Evolutionary conservation across 2,888 invertebrate genomes (phyloP).

Genomic region (Latrodectus elegans): DNA sequence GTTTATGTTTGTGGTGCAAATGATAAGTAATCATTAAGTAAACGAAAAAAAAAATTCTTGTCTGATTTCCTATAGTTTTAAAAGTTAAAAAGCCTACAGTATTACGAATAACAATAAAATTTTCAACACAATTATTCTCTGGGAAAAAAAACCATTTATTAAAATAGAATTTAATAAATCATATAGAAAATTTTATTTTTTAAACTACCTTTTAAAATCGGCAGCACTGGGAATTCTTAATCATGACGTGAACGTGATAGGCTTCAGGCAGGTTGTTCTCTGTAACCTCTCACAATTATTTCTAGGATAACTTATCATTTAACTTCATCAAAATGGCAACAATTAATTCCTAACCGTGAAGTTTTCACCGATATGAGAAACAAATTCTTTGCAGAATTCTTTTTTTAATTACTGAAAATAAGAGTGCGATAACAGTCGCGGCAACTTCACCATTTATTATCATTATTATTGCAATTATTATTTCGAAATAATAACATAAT

Average conservation of each 20-base stretch:
- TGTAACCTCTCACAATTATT: conserved; percentile 7
- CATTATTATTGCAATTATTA: conserved; percentile 2
- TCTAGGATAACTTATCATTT: conserved; percentile 7
- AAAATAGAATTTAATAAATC: no score
- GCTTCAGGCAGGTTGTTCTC: conserved; percentile 21
- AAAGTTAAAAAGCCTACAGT: no score
- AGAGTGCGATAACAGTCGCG: conserved; percentile 36
- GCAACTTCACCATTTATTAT: background rate
- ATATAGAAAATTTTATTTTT: no score
- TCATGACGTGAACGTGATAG: conserved; percentile 36
- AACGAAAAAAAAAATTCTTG: no score
- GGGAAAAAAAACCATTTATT: no score
- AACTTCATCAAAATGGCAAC: background rate
- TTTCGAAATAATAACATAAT: background rate
- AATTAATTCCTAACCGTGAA: background rate
- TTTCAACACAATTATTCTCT: no score
- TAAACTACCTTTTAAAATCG: background rate
- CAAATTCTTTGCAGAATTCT: conserved; percentile 13
- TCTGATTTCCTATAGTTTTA: no score
- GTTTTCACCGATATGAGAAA: background rate
- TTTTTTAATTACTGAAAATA: conserved; percentile 53
- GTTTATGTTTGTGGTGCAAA: no score
- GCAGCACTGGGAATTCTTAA: conserved; percentile 15
- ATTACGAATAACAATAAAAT: no score
- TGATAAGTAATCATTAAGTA: no score